Percentiles rank a stretch among this genome's conserved stretches.
Conservation (phyloP, 2,888 invertebrate species). For the Chelonus formosanus region DNA sequence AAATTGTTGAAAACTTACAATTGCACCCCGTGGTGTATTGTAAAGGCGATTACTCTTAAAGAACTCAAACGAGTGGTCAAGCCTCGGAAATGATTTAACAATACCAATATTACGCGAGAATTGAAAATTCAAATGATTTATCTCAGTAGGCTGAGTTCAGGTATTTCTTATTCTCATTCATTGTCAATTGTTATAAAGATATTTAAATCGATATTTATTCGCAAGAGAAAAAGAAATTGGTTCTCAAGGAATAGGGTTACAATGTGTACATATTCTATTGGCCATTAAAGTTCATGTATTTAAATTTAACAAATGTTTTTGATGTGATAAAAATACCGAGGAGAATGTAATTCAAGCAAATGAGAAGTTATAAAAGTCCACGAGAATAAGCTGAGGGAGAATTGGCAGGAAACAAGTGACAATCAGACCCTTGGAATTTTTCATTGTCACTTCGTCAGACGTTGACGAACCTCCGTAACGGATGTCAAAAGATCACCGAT, state of each 20-base stretch:
- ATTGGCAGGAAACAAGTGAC: slow-evolving; percentile 61
- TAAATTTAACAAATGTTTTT: slow-evolving; percentile 46
- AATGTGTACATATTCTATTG: slow-evolving; percentile 29
- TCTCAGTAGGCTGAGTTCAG: slow-evolving; percentile 18
- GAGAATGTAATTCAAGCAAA: too few species aligned
- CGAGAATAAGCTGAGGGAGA: slow-evolving; percentile 34
- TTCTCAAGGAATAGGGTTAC: slow-evolving; percentile 65
- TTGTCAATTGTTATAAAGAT: slow-evolving; percentile 29
- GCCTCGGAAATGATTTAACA: slow-evolving; percentile 36
- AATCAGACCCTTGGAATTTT: slow-evolving; percentile 55
- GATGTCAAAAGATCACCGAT: slow-evolving; percentile 43
- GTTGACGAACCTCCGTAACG: slow-evolving; percentile 47
- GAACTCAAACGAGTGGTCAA: slow-evolving; percentile 20
- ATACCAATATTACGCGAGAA: slow-evolving; percentile 26
- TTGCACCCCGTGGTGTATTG: slow-evolving; percentile 9
- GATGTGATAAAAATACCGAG: too few species aligned
- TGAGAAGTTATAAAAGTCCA: too few species aligned
- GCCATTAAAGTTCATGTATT: slow-evolving; percentile 49
- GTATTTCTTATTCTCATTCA: slow-evolving; percentile 18
- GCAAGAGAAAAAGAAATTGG: slow-evolving; percentile 35
- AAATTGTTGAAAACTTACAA: slow-evolving; percentile 25
- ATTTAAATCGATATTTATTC: slow-evolving; percentile 47
- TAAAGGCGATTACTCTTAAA: slow-evolving; percentile 13
- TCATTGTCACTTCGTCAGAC: slow-evolving; percentile 56
- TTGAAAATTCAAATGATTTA: slow-evolving; percentile 18